These are phyloP conservation scores for Nothocercus nigrocapillus DNA, from an alignment of 2,113 vertebrate genomes.

Conservation along the genomic window DNA sequence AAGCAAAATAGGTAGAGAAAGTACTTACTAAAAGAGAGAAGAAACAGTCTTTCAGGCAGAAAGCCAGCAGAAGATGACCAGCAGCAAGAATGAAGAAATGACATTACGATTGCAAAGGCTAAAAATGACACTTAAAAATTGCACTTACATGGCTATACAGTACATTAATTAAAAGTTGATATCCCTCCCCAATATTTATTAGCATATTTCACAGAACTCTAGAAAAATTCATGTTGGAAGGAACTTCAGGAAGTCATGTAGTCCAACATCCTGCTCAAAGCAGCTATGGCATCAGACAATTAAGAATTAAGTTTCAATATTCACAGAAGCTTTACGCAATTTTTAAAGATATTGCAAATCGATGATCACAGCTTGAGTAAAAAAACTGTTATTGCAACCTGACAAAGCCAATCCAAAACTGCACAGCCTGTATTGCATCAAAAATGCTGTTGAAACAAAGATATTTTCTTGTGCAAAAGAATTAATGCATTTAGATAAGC, in stretches of 20 bases:
- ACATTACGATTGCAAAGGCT: not conserved
- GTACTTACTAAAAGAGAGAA: conserved; percentile 9
- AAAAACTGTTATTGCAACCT: not conserved
- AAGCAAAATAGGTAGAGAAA: conserved; percentile 12
- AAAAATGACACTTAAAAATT: not conserved
- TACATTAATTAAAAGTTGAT: not conserved
- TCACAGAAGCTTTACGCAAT: not conserved
- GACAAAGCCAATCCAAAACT: not conserved
- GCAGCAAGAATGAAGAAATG: not conserved
- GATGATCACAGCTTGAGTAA: not conserved
- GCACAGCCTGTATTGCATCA: not conserved
- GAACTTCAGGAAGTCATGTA: not conserved
- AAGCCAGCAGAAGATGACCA: conserved; percentile 18
- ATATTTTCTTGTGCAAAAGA: too few species aligned
- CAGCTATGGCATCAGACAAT: not conserved
- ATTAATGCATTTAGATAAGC: too few species aligned
- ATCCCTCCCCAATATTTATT: not conserved
- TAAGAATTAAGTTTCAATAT: not conserved
- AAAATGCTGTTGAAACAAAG: not conserved
- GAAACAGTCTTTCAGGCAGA: not conserved
- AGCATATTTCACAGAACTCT: not conserved
- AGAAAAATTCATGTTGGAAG: not conserved
- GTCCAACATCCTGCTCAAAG: not conserved
- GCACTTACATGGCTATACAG: not conserved
- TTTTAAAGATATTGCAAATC: not conserved